Percentiles rank a stretch among this genome's conserved stretches.
Evolutionary conservation across 1,140 invertebrate genomes (phyloP).

Genomic region (Mizuhopecten yessoensis): DNA sequence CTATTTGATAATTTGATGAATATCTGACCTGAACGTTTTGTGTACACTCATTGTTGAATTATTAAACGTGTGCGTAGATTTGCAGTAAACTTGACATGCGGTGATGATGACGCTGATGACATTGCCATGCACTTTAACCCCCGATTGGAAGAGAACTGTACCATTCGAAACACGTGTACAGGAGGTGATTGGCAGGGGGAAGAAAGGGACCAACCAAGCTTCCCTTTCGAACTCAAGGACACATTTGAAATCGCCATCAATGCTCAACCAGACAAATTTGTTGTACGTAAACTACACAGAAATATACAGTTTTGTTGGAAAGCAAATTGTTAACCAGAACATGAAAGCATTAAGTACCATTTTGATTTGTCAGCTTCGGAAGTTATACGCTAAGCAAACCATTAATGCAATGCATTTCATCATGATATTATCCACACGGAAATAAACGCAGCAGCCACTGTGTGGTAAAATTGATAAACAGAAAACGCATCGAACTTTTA

Average conservation of each 20-base stretch:
- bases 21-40: not conserved
- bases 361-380: too few species aligned
- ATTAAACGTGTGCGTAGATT: conserved; percentile 83
- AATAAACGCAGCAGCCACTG: too few species aligned
- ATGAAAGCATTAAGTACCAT: too few species aligned
- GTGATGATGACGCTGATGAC: conserved; percentile 87
- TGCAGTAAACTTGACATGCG: conserved; percentile 88
- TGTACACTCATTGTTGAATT: not conserved
- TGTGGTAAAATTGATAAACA: too few species aligned
- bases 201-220: conserved; percentile 87
- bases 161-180: conserved; percentile 90
- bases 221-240: conserved; percentile 88
- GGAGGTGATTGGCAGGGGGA: conserved; percentile 89
- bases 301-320: not conserved
- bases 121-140: conserved; percentile 92
- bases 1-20: not conserved
- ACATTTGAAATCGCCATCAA: conserved; percentile 86
- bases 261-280: conserved; percentile 64
- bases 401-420: too few species aligned
- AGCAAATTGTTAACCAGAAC: too few species aligned
- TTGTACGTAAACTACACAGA: conserved; percentile 57
- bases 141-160: conserved; percentile 77
- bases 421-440: too few species aligned
- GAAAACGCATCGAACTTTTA: too few species aligned
- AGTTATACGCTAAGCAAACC: too few species aligned